Percentiles rank a stretch among this genome's conserved stretches.
Conservation (phyloP, 2,113 vertebrate species). For the Ctenodactylus gundi region DNA sequence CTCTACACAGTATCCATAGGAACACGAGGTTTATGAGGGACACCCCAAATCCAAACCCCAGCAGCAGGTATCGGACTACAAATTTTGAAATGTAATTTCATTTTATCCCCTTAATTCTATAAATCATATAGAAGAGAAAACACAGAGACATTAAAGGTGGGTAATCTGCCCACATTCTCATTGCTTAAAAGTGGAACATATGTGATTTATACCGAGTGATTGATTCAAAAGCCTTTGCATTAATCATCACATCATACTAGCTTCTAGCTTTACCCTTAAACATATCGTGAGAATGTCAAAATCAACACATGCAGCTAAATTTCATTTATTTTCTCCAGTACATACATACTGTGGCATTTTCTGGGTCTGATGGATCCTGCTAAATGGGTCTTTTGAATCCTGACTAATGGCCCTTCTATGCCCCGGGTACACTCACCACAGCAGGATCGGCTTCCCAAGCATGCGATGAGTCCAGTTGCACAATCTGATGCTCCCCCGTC, state of each 20-base stretch:
- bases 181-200: not conserved
- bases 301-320: not conserved
- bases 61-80: not conserved
- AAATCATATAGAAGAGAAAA: not conserved
- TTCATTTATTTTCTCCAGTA: not conserved
- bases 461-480: not conserved
- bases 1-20: too few species aligned
- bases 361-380: not conserved
- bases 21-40: too few species aligned
- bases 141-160: not conserved
- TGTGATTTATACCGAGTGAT: not conserved
- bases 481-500: not conserved
- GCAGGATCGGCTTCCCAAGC: not conserved
- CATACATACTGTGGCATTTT: not conserved
- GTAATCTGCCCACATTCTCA: not conserved
- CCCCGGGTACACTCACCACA: too few species aligned
- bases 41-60: too few species aligned
- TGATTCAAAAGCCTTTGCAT: not conserved
- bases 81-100: not conserved
- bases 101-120: not conserved
- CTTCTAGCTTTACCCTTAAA: not conserved
- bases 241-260: not conserved
- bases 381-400: too few species aligned
- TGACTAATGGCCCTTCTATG: too few species aligned
- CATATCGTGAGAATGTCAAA: not conserved